Conservation (phyloP, 1,140 invertebrate species). For the Polyergus mexicanus region DNA sequence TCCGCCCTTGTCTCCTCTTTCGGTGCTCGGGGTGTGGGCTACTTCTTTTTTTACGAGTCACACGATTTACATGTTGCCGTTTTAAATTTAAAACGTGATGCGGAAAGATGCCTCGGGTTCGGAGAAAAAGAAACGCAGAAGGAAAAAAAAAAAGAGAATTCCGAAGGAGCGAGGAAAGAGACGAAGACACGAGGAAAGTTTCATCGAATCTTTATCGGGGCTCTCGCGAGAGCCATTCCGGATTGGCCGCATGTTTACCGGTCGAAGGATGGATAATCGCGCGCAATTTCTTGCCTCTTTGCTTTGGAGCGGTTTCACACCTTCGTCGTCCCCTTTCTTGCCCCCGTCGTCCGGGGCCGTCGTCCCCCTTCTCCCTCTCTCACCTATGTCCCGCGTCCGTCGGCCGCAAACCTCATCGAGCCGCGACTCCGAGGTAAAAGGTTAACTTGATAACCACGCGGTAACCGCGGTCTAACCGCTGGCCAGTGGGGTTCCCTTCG, state of each 20-base stretch:
- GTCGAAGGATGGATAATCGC: conserved; percentile 84
- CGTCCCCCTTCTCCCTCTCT: conserved; percentile 26
- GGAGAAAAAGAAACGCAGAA: background rate
- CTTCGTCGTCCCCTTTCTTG: conserved; percentile 70
- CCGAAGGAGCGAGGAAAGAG: background rate
- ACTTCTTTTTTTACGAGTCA: conserved; percentile 58
- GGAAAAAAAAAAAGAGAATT: background rate
- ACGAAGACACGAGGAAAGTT: conserved; percentile 71
- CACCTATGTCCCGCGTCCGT: conserved; percentile 45
- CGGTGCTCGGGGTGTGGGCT: background rate
- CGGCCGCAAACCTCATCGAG: conserved; percentile 70
- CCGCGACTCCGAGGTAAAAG: conserved; percentile 83
- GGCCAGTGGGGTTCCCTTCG: conserved; percentile 52
- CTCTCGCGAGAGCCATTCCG: conserved; percentile 53
- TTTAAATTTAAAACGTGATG: conserved; percentile 31
- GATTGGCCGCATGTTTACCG: conserved; percentile 72
- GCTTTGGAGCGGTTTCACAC: conserved; percentile 86
- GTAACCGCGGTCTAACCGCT: conserved; percentile 81
- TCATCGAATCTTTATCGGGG: conserved; percentile 81
- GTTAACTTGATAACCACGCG: conserved; percentile 86
- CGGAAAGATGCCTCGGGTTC: background rate
- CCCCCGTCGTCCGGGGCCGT: conserved; percentile 20
- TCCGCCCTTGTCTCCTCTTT: background rate
- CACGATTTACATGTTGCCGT: conserved; percentile 66
- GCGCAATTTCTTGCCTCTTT: conserved; percentile 86